phyloP scores from a whole-genome alignment of 2,113 vertebrate species.

The Tricholaema leucomelas region DNA sequence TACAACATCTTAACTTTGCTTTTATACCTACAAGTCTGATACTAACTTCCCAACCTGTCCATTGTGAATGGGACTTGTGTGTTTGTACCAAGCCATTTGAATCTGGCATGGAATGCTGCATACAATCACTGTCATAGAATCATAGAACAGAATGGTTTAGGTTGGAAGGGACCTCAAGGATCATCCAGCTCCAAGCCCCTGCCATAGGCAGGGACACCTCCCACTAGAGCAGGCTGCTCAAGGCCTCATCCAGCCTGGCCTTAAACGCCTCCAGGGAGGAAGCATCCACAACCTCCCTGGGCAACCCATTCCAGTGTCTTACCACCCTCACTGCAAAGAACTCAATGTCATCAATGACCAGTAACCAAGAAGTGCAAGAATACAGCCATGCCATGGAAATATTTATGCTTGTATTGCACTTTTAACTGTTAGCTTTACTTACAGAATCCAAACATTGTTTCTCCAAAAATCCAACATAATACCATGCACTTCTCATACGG shows the following conservation, averaged over 20 bases:
- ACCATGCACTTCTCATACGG: not conserved
- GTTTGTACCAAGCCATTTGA: not conserved
- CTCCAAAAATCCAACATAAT: not conserved
- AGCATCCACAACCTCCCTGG: too few relatives aligned
- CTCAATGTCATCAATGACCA: not conserved
- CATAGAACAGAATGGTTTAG: too few relatives aligned
- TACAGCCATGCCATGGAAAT: not conserved
- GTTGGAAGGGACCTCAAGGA: too few relatives aligned
- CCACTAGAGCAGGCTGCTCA: too few relatives aligned
- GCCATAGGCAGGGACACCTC: too few relatives aligned
- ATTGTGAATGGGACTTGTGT: not conserved
- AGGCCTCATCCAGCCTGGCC: too few relatives aligned
- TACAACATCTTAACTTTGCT: not conserved
- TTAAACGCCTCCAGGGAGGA: too few relatives aligned
- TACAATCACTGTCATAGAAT: accelerated
- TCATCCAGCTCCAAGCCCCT: too few relatives aligned
- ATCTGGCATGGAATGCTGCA: not conserved
- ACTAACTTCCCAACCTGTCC: not conserved
- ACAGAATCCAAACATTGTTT: not conserved
- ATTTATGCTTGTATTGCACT: not conserved
- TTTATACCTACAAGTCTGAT: not conserved
- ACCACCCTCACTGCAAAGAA: too few relatives aligned
- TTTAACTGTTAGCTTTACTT: not conserved
- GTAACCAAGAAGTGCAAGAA: not conserved
- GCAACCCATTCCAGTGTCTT: too few relatives aligned